Percentiles rank a stretch among this genome's conserved stretches.
Evolutionary conservation across 2,888 invertebrate species (phyloP).

Genomic region (Apocheima hispidaria): DNA sequence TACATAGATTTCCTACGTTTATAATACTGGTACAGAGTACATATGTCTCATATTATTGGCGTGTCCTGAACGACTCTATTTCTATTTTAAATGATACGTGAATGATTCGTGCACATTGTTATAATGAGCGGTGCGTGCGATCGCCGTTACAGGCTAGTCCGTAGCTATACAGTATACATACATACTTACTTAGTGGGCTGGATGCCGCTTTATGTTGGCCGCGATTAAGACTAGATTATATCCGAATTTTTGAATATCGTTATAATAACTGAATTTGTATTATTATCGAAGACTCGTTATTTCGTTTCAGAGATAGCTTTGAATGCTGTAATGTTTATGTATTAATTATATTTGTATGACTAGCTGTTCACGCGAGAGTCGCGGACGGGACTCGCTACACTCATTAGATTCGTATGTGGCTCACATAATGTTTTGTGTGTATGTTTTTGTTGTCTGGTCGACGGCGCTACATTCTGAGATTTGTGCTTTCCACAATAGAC

Average conservation of each 20-base stretch:
- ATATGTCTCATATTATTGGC: neutral
- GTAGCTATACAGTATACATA: neutral
- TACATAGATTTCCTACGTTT: slow-evolving; percentile 13
- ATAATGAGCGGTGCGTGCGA: slow-evolving; percentile 4
- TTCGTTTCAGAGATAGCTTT: neutral
- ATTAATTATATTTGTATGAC: neutral
- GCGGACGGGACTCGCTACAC: slow-evolving; percentile 28
- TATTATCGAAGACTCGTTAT: neutral
- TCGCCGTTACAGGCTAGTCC: neutral
- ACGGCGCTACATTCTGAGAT: too few species aligned
- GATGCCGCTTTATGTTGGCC: slow-evolving; percentile 6
- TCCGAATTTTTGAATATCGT: slow-evolving; percentile 4
- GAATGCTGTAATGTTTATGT: neutral
- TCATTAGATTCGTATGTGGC: slow-evolving; percentile 29
- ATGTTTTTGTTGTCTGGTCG: too few species aligned
- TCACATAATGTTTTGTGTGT: neutral
- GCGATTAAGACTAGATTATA: slow-evolving; percentile 2
- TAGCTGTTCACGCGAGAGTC: neutral
- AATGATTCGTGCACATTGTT: neutral
- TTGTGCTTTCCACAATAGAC: too few species aligned
- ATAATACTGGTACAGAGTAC: neutral
- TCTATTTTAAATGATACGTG: neutral
- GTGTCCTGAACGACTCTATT: neutral
- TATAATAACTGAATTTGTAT: neutral
- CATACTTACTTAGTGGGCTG: neutral